These are phyloP conservation scores for Lota lota DNA, from an alignment of 2,113 vertebrate genomes.

Conservation along the genomic window DNA sequence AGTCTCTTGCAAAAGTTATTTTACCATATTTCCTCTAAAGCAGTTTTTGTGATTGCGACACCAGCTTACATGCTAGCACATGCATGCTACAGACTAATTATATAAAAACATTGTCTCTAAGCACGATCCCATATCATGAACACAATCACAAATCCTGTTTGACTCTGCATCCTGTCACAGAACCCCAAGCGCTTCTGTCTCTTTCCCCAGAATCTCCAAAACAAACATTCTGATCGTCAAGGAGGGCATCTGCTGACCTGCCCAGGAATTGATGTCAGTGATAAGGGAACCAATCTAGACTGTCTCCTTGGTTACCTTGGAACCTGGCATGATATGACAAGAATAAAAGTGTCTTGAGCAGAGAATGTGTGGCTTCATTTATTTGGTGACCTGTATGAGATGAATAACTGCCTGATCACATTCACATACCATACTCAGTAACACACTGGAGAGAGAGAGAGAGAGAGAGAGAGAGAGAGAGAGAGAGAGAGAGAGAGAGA, in stretches of 20 bases:
- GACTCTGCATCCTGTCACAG: too few relatives aligned
- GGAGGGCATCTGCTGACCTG: constrained; percentile 58
- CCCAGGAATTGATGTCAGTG: not conserved
- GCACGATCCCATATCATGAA: too few relatives aligned
- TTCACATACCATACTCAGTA: too few relatives aligned
- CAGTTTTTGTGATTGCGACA: too few relatives aligned
- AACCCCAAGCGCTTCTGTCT: not conserved
- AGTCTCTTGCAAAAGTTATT: too few relatives aligned
- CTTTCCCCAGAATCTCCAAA: constrained; percentile 51
- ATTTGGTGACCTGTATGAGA: too few relatives aligned
- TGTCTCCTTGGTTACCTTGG: not conserved
- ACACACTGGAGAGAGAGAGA: not conserved
- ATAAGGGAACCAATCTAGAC: not conserved
- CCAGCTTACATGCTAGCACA: too few relatives aligned
- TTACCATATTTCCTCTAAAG: too few relatives aligned
- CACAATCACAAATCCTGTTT: too few relatives aligned
- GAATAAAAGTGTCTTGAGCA: not conserved
- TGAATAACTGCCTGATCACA: too few relatives aligned
- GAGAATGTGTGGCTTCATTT: not conserved
- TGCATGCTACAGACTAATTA: too few relatives aligned
- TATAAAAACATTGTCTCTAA: too few relatives aligned
- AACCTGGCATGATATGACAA: not conserved
- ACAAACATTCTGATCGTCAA: constrained; percentile 60
- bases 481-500: not conserved
- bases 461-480: not conserved